phyloP scores from a whole-genome alignment of 2,888 invertebrate genomes.

The Himalopsyche anomala region DNA sequence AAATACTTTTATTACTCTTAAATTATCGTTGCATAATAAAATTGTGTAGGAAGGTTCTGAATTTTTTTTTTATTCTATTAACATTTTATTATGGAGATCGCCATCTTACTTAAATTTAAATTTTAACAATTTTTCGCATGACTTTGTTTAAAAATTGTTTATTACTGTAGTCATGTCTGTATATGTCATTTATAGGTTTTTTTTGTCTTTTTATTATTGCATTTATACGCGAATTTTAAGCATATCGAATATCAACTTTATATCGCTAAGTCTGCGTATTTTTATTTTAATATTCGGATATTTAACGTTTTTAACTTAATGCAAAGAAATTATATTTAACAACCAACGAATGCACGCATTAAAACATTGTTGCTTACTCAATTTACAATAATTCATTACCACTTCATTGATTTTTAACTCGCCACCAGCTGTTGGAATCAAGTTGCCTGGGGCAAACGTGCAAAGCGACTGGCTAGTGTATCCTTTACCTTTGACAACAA shows the following conservation, averaged over 20 bases:
- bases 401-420: constrained; percentile 12
- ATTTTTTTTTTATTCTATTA: background rate
- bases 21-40: background rate
- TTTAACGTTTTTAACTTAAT: no score
- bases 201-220: background rate
- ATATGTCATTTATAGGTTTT: background rate
- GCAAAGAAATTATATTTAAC: background rate
- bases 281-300: no score
- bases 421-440: constrained; percentile 22
- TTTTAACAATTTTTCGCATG: background rate
- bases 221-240: background rate
- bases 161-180: background rate
- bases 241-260: background rate
- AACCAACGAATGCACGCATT: background rate
- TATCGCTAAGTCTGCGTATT: background rate
- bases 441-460: constrained; percentile 27
- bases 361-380: background rate
- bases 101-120: background rate
- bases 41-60: background rate
- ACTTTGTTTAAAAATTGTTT: background rate
- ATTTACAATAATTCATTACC: background rate
- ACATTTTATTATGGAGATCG: background rate
- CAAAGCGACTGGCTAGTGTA: background rate
- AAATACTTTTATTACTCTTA: no score
- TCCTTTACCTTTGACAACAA: constrained; percentile 42